These are phyloP conservation scores for Ferrisia virgata DNA, from an alignment of 2,888 invertebrate species.

Conservation along the genomic window DNA sequence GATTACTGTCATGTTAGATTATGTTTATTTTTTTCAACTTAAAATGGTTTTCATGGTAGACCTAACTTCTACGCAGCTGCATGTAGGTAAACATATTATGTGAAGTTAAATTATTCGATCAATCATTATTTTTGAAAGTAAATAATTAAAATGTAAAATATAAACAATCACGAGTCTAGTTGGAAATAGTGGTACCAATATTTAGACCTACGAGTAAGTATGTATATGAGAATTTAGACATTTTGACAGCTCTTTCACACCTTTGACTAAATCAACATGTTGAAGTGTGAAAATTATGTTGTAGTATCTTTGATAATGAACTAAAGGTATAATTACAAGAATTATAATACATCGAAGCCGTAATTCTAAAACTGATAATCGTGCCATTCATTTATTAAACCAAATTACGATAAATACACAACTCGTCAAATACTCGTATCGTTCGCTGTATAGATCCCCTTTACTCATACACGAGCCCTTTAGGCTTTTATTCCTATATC, in stretches of 20 bases:
- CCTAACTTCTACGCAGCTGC: not conserved
- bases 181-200: not conserved
- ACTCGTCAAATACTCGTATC: no score
- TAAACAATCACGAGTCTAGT: not conserved
- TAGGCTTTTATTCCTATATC: not conserved
- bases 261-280: not conserved
- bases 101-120: conserved; percentile 13
- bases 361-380: not conserved
- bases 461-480: not conserved
- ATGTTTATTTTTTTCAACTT: not conserved
- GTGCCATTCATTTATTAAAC: no score
- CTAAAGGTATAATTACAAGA: not conserved
- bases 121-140: not conserved
- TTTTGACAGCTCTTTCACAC: not conserved
- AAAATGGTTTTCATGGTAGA: not conserved
- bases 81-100: not conserved
- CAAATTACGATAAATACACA: no score
- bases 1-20: not conserved
- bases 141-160: not conserved
- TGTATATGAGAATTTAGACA: conserved; percentile 8
- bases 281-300: not conserved
- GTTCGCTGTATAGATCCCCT: no score
- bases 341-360: no score
- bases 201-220: no score
- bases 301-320: not conserved